Conservation (phyloP, 1,140 invertebrate genomes). For the Zaprionus lachaisei region DNA sequence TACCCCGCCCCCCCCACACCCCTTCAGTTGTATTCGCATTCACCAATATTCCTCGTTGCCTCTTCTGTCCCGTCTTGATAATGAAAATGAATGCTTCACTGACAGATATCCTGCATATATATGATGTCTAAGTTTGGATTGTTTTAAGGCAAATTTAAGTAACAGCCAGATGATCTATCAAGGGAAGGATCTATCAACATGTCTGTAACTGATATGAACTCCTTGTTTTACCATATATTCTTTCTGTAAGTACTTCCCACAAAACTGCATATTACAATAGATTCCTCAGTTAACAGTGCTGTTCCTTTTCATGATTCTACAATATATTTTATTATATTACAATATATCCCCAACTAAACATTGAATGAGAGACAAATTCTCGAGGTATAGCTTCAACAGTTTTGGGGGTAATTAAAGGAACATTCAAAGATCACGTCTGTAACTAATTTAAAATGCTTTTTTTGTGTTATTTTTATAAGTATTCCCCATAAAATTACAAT, state of each 20-base stretch:
- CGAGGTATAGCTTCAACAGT: background rate
- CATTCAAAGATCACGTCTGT: no score
- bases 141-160: background rate
- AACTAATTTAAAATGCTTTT: no score
- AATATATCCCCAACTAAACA: background rate
- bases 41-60: background rate
- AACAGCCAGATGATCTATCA: background rate
- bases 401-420: no score
- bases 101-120: slow-evolving; percentile 1
- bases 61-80: slow-evolving; percentile 18
- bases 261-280: no score
- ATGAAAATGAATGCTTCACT: slow-evolving; percentile 2
- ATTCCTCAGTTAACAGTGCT: no score
- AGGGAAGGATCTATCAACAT: no score
- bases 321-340: background rate
- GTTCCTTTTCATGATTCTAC: no score
- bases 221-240: no score
- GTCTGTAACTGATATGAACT: no score
- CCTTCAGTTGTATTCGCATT: background rate
- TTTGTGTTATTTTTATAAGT: no score
- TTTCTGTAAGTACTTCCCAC: no score
- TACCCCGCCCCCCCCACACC: background rate
- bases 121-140: background rate
- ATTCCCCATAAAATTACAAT: no score
- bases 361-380: background rate